Conservation (phyloP, 2,113 vertebrate species). For the Sclerurus mexicanus region DNA sequence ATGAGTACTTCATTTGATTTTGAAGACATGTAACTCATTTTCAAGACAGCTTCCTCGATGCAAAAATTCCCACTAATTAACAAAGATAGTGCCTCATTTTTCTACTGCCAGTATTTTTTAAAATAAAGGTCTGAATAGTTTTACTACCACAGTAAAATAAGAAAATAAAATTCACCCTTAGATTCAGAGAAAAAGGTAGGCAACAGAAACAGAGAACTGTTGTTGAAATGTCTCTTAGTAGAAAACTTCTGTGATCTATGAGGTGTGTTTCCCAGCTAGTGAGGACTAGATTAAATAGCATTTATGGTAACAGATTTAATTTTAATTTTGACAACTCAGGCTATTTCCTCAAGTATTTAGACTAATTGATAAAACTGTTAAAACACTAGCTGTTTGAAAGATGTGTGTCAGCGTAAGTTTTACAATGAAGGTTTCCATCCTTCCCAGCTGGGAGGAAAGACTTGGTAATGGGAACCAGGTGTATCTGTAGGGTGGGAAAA, state of each 20-base stretch:
- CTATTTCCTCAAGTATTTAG: neutral
- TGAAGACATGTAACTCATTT: slow-evolving; percentile 37
- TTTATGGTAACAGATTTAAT: neutral
- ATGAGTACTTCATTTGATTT: slow-evolving; percentile 63
- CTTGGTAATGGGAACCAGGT: neutral
- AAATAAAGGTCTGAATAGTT: neutral
- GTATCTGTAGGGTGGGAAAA: neutral
- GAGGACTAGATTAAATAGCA: neutral
- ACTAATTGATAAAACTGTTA: neutral
- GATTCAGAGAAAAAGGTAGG: neutral
- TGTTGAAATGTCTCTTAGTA: neutral
- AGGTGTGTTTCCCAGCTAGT: neutral
- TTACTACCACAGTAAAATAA: neutral
- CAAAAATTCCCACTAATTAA: slow-evolving; percentile 33
- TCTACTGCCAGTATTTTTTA: neutral
- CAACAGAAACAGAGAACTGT: neutral
- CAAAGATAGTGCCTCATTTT: neutral
- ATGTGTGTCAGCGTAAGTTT: neutral
- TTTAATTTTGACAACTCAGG: neutral
- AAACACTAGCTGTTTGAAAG: neutral
- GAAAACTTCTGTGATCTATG: neutral
- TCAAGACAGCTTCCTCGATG: slow-evolving; percentile 45
- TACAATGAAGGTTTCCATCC: neutral
- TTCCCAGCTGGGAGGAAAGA: neutral
- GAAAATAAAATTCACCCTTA: neutral